phyloP scores from a whole-genome alignment of 2,888 invertebrate genomes.

The Pharmacophagus antenor region DNA sequence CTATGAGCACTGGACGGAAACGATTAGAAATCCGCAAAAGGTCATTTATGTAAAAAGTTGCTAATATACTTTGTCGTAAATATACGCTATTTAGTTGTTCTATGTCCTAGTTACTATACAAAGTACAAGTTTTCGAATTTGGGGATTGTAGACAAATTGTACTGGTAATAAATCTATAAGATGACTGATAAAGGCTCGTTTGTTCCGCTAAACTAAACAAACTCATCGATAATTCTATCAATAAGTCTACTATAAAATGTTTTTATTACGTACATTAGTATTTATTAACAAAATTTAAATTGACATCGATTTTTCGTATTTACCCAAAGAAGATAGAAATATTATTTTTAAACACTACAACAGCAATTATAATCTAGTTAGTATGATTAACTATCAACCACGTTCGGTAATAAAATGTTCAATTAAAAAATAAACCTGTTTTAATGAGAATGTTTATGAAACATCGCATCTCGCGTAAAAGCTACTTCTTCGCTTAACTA shows the following conservation, averaged over 20 bases:
- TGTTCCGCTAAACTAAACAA: neutral
- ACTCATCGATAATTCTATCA: neutral
- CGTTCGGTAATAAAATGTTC: neutral
- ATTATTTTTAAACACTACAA: too few relatives aligned
- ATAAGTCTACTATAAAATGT: too few relatives aligned
- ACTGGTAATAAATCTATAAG: neutral
- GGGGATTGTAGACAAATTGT: neutral
- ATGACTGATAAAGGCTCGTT: neutral
- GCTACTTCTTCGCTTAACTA: constrained; percentile 8
- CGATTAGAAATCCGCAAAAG: constrained; percentile 17
- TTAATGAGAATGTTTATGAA: neutral
- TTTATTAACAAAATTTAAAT: too few relatives aligned
- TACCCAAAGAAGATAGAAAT: too few relatives aligned
- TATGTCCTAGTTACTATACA: neutral
- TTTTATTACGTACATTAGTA: too few relatives aligned
- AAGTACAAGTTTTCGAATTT: neutral
- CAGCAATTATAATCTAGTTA: too few relatives aligned
- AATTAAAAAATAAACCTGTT: neutral
- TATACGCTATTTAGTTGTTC: neutral
- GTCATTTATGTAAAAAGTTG: constrained; percentile 3
- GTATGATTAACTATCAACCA: neutral
- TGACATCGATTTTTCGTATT: too few relatives aligned
- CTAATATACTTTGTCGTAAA: too few relatives aligned
- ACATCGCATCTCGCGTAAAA: neutral
- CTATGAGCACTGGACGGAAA: constrained; percentile 20